phyloP scores from a whole-genome alignment of 2,888 invertebrate species.

The Melanchra persicariae region DNA sequence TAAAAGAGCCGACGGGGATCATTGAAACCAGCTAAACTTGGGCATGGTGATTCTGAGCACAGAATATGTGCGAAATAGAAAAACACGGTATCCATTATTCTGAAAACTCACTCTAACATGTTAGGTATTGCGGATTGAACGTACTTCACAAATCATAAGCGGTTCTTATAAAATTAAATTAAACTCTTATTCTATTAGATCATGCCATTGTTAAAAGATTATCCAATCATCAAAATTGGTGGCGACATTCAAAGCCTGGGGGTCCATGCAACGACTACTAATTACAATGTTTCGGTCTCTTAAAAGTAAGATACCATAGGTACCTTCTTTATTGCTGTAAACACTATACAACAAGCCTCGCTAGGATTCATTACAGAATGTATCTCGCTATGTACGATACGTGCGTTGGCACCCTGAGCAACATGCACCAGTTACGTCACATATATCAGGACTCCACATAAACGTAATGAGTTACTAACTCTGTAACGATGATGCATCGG shows the following conservation, averaged over 20 bases:
- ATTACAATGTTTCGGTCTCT: too few species aligned
- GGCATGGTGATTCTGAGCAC: constrained; percentile 14
- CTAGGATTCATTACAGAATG: constrained; percentile 10
- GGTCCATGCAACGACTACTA: background rate
- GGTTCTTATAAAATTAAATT: background rate
- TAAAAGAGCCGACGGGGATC: constrained; percentile 37
- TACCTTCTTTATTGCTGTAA: background rate
- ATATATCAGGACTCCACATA: constrained; percentile 43
- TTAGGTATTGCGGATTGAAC: background rate
- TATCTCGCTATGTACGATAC: constrained; percentile 33
- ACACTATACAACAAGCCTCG: constrained; percentile 4
- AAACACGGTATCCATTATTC: background rate
- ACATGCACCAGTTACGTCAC: constrained; percentile 37
- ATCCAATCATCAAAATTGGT: background rate
- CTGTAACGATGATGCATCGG: constrained; percentile 23
- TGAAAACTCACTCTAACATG: constrained; percentile 5
- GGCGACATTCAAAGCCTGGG: background rate
- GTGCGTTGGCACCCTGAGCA: constrained; percentile 43
- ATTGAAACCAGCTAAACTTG: constrained; percentile 30
- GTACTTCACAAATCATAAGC: background rate
- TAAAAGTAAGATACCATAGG: too few species aligned
- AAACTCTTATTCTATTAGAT: background rate
- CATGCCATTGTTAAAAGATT: background rate
- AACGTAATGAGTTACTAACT: constrained; percentile 30
- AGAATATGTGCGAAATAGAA: constrained; percentile 13